Percentiles rank a stretch among this genome's conserved stretches.
Evolutionary conservation across 2,888 invertebrate genomes (phyloP).

Genomic region (Elegia similella): DNA sequence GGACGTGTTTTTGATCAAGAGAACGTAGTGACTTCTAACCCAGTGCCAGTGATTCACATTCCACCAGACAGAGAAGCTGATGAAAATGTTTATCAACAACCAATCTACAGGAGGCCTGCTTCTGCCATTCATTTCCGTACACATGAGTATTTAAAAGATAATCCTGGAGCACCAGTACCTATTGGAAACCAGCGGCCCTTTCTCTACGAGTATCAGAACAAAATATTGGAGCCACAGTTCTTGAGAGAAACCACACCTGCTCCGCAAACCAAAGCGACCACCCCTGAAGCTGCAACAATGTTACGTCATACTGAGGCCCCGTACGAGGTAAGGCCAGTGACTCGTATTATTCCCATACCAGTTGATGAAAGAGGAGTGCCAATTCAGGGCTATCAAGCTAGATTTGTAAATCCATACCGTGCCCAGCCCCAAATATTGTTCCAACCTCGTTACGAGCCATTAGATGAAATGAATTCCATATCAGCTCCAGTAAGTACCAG

Average conservation of each 20-base stretch:
- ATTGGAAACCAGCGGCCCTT: conserved; percentile 78
- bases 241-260: conserved; percentile 50
- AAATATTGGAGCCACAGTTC: conserved; percentile 71
- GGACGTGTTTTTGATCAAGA: conserved; percentile 75
- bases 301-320: conserved; percentile 30
- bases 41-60: conserved; percentile 80
- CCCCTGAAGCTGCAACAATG: conserved; percentile 55
- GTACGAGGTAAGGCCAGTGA: conserved; percentile 62
- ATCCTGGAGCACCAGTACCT: conserved; percentile 71
- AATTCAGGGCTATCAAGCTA: conserved; percentile 63
- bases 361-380: conserved; percentile 74
- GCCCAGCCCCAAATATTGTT: conserved; percentile 39
- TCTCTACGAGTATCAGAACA: conserved; percentile 72
- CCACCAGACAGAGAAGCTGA: conserved; percentile 64
- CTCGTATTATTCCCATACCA: conserved; percentile 68
- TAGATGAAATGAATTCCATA: conserved; percentile 81
- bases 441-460: conserved; percentile 71
- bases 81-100: conserved; percentile 64
- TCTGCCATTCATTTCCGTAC: conserved; percentile 68
- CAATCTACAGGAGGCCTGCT: conserved; percentile 58
- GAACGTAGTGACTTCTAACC: conserved; percentile 73
- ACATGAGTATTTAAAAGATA: conserved; percentile 72
- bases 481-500: conserved; percentile 86
- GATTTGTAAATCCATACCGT: conserved; percentile 62
- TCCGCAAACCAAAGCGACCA: conserved; percentile 49